Conservation (phyloP, 2,888 invertebrate genomes). For the Taenaris catops region DNA sequence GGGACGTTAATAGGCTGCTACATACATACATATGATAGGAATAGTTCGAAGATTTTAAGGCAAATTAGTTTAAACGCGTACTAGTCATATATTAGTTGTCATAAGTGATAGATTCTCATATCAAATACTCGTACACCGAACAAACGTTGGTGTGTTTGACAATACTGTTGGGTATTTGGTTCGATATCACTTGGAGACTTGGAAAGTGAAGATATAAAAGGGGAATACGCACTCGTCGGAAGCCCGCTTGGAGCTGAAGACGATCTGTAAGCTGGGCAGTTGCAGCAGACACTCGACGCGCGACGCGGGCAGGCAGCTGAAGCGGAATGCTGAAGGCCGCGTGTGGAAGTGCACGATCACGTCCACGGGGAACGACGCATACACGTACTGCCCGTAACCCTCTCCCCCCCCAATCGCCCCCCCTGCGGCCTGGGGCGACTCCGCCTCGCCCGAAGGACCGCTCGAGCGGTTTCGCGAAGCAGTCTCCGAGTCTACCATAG, state of each 20-base stretch:
- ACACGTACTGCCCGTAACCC: slow-evolving; percentile 87
- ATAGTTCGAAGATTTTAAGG: no score
- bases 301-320: slow-evolving; percentile 97
- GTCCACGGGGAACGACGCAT: slow-evolving; percentile 98
- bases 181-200: no score
- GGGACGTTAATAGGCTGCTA: no score
- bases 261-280: slow-evolving; percentile 97
- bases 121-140: no score
- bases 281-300: slow-evolving; percentile 97
- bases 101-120: no score
- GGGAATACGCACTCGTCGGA: slow-evolving; percentile 82
- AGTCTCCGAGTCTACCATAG: slow-evolving; percentile 18
- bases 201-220: no score
- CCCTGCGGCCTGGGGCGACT: slow-evolving; percentile 10
- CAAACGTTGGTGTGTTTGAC: no score
- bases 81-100: no score
- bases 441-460: slow-evolving; percentile 12
- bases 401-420: slow-evolving; percentile 39
- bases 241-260: slow-evolving; percentile 95
- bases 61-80: no score
- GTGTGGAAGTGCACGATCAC: slow-evolving; percentile 99
- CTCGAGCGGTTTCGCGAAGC: slow-evolving; percentile 25
- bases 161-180: no score
- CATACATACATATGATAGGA: no score
- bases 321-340: slow-evolving; percentile 97